phyloP scores from a whole-genome alignment of 2,888 invertebrate species.

The Drosophila helvetica region DNA sequence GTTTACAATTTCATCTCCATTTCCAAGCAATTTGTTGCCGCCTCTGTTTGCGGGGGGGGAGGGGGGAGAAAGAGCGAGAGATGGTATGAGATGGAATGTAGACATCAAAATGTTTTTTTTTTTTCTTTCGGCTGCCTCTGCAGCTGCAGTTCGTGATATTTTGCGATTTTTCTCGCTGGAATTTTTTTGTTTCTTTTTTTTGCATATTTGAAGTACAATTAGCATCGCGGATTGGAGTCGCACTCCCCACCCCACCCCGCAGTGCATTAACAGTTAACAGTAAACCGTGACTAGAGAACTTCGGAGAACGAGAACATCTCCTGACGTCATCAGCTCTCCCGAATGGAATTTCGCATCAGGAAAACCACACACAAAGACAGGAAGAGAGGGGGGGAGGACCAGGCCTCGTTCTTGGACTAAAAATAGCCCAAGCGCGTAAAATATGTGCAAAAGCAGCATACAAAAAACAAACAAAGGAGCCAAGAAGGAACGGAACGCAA shows the following conservation, averaged over 20 bases:
- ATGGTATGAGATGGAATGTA: conserved; percentile 30
- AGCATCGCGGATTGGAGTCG: conserved; percentile 43
- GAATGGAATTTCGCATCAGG: conserved; percentile 20
- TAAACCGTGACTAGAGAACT: conserved; percentile 57
- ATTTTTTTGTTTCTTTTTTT: conserved; percentile 19
- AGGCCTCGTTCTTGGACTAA: conserved; percentile 16
- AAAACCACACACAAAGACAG: conserved; percentile 39
- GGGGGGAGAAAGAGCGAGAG: background rate
- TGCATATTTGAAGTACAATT: conserved; percentile 60
- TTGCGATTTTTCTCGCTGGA: conserved; percentile 49
- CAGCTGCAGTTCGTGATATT: conserved; percentile 64
- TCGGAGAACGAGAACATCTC: conserved; percentile 18
- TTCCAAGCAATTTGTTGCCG: conserved; percentile 43
- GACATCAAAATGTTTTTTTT: conserved; percentile 38
- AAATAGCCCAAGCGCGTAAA: conserved; percentile 34
- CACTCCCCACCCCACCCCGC: background rate
- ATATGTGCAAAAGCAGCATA: conserved; percentile 44
- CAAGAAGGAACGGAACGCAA: conserved; percentile 6
- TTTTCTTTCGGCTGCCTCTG: conserved; percentile 16
- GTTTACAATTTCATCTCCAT: conserved; percentile 53
- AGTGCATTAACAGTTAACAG: conserved; percentile 46
- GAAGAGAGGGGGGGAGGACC: background rate
- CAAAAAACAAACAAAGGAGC: conserved; percentile 42
- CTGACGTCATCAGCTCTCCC: conserved; percentile 28
- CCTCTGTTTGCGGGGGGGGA: conserved; percentile 11